Evolutionary conservation across 2,797 vertebrate genomes (phyloP).

Genomic region (Melanotaenia trifasciata): DNA sequence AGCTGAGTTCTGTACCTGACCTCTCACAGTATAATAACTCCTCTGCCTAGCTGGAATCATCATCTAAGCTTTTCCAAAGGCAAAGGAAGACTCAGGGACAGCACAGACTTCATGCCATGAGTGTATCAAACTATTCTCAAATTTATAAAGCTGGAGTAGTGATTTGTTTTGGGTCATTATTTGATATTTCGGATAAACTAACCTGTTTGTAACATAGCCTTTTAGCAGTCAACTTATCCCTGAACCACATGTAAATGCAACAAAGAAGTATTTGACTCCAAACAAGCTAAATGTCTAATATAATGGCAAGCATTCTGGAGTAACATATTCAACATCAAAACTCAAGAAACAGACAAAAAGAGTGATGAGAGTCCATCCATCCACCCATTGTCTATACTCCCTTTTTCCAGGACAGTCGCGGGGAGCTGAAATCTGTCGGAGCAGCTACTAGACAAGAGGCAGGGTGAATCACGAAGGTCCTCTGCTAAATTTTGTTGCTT

Average conservation of each 20-base stretch:
- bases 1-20: constrained; percentile 40
- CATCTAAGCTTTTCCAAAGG: constrained; percentile 48
- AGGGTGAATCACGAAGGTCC: background rate
- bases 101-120: constrained; percentile 17
- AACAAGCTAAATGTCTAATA: background rate
- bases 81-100: constrained; percentile 19
- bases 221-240: constrained; percentile 20
- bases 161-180: constrained; percentile 13
- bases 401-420: no score
- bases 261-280: background rate
- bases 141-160: constrained; percentile 28
- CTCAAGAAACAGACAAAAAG: constrained; percentile 6
- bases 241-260: constrained; percentile 30
- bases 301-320: constrained; percentile 17
- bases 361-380: background rate
- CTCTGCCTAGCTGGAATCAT: constrained; percentile 33
- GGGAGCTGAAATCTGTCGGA: background rate
- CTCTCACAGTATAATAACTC: constrained; percentile 41
- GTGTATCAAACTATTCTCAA: constrained; percentile 21
- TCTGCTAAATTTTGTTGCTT: background rate
- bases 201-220: constrained; percentile 5
- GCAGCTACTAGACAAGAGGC: background rate
- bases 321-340: background rate
- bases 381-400: background rate
- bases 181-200: constrained; percentile 35